Evolutionary conservation across 2,797 vertebrate species (phyloP).

Genomic region (Xiphorhynchus erythropygius): DNA sequence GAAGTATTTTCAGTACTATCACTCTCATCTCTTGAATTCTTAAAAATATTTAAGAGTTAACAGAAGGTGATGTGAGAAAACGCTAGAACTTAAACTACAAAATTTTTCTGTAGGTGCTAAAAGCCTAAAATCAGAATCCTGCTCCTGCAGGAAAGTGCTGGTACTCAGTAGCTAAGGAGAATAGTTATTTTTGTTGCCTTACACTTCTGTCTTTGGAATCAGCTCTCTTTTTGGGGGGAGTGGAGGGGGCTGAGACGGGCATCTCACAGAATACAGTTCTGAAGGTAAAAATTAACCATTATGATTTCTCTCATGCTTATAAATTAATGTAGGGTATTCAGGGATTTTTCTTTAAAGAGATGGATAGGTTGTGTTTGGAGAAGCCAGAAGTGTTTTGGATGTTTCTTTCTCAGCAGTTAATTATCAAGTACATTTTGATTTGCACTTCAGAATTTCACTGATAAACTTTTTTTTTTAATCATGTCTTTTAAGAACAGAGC

Average conservation of each 20-base stretch:
- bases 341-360: background rate
- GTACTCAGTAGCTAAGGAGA: background rate
- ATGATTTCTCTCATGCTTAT: background rate
- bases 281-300: background rate
- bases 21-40: slow-evolving; percentile 14
- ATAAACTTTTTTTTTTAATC: background rate
- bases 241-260: background rate
- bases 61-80: slow-evolving; percentile 51
- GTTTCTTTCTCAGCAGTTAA: background rate
- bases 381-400: background rate
- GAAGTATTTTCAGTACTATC: slow-evolving; percentile 17
- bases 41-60: slow-evolving; percentile 44
- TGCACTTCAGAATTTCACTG: background rate
- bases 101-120: slow-evolving; percentile 38
- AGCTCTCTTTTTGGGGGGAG: background rate
- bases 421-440: background rate
- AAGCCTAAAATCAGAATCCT: slow-evolving; percentile 28
- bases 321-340: background rate
- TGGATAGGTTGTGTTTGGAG: background rate
- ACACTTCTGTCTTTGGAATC: background rate
- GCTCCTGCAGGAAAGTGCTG: background rate
- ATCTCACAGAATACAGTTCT: background rate
- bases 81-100: background rate
- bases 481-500: background rate
- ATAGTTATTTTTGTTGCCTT: background rate